Conservation (phyloP, 2,888 invertebrate genomes). For the Chelonus formosanus region DNA sequence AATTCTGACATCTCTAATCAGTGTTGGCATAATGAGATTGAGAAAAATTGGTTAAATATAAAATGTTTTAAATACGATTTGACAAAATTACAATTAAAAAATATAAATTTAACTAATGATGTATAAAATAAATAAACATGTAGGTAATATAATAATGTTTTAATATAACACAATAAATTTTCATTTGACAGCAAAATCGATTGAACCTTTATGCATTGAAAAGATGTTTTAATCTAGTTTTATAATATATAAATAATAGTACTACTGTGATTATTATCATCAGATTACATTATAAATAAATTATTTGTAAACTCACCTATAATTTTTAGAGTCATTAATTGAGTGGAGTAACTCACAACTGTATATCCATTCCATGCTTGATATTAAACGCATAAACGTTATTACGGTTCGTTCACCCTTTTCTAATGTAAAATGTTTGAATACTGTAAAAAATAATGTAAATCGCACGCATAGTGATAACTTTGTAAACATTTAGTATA, state of each 20-base stretch:
- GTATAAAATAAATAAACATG: no score
- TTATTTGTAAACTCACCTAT: conserved; percentile 17
- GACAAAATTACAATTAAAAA: no score
- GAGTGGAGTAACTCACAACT: conserved; percentile 52
- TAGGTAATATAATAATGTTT: no score
- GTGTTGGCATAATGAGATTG: no score
- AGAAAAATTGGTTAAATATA: no score
- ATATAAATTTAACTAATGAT: no score
- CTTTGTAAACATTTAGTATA: not conserved
- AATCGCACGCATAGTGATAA: not conserved
- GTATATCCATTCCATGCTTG: conserved; percentile 55
- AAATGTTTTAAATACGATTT: no score
- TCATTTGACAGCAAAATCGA: no score
- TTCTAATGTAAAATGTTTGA: not conserved
- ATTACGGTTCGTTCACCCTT: conserved; percentile 24
- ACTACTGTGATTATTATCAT: not conserved
- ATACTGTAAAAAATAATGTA: not conserved
- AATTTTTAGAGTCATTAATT: conserved; percentile 45
- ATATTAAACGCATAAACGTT: conserved; percentile 45
- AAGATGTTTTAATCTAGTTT: not conserved
- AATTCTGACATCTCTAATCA: no score
- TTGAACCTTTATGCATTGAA: no score
- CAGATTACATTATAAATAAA: not conserved
- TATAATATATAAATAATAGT: not conserved
- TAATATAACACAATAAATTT: no score